phyloP scores from a whole-genome alignment of 2,113 vertebrate genomes.

The Upupa epops region DNA sequence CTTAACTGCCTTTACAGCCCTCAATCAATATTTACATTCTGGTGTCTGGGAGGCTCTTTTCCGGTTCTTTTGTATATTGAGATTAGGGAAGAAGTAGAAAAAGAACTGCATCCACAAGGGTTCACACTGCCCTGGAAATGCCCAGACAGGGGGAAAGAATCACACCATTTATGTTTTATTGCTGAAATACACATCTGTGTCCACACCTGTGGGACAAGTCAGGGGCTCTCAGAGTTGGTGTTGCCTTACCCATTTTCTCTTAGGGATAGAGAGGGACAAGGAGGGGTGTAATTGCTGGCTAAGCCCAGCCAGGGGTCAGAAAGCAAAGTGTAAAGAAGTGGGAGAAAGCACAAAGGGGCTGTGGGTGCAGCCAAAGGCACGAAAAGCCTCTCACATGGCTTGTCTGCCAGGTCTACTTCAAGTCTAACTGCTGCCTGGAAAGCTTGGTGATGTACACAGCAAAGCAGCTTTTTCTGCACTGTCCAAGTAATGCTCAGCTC shows the following conservation, averaged over 20 bases:
- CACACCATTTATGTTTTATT: neutral
- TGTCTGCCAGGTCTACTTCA: neutral
- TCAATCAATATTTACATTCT: neutral
- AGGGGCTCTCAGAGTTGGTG: neutral
- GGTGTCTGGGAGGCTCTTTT: neutral
- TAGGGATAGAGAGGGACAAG: neutral
- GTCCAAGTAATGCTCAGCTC: neutral
- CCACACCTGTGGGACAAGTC: neutral
- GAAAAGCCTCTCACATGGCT: neutral
- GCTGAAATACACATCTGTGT: neutral
- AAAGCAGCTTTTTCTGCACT: neutral
- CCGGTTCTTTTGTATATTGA: neutral
- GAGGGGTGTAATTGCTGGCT: neutral
- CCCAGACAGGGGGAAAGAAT: fast-evolving
- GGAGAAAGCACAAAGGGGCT: neutral
- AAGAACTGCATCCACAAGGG: neutral
- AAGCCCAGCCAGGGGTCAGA: neutral
- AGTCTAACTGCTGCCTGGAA: neutral
- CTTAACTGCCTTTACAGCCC: neutral
- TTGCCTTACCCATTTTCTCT: neutral
- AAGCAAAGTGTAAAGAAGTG: fast-evolving
- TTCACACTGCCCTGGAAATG: neutral
- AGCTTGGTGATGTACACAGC: fast-evolving
- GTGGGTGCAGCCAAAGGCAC: neutral
- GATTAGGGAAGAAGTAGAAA: neutral